Evolutionary conservation across 2,888 invertebrate genomes (phyloP).

Genomic region (Drosophila niveifrons): DNA sequence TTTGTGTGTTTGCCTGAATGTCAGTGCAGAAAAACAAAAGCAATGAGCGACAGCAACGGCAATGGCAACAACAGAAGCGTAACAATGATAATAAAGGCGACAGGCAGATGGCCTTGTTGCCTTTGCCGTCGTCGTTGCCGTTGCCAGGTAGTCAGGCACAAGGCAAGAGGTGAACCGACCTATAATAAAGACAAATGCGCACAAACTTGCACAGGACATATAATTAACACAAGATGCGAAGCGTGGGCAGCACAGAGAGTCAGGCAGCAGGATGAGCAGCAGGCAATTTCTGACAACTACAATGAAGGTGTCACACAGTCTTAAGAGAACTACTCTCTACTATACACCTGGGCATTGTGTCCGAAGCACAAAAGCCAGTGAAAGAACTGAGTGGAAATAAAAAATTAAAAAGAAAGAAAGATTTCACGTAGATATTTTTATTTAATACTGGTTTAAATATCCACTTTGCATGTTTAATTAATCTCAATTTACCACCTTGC

Average conservation of each 20-base stretch:
- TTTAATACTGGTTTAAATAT: slow-evolving; percentile 3
- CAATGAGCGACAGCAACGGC: slow-evolving; percentile 37
- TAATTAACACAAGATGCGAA: slow-evolving; percentile 65
- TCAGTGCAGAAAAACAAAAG: slow-evolving; percentile 76
- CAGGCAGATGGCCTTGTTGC: slow-evolving; percentile 73
- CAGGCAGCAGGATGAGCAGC: not conserved
- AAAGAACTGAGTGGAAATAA: not conserved
- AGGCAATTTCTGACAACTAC: slow-evolving; percentile 31
- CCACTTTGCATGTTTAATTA: slow-evolving; percentile 37
- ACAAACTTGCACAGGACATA: slow-evolving; percentile 76
- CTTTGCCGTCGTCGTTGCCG: not conserved
- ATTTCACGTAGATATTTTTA: slow-evolving; percentile 1
- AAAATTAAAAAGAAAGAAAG: slow-evolving; percentile 1
- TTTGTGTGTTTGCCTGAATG: slow-evolving; percentile 59
- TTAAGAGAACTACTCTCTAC: slow-evolving; percentile 13
- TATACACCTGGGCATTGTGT: slow-evolving; percentile 25
- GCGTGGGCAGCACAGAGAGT: slow-evolving; percentile 1
- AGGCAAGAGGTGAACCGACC: slow-evolving; percentile 19
- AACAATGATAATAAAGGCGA: slow-evolving; percentile 76
- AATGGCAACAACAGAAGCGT: slow-evolving; percentile 50
- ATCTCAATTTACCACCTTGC: slow-evolving; percentile 44
- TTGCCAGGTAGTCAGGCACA: slow-evolving; percentile 54
- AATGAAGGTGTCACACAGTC: slow-evolving; percentile 29
- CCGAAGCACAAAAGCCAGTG: slow-evolving; percentile 5
- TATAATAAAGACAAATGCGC: slow-evolving; percentile 79